phyloP scores from a whole-genome alignment of 2,888 invertebrate species.

The Thysanoteuthis rhombus region DNA sequence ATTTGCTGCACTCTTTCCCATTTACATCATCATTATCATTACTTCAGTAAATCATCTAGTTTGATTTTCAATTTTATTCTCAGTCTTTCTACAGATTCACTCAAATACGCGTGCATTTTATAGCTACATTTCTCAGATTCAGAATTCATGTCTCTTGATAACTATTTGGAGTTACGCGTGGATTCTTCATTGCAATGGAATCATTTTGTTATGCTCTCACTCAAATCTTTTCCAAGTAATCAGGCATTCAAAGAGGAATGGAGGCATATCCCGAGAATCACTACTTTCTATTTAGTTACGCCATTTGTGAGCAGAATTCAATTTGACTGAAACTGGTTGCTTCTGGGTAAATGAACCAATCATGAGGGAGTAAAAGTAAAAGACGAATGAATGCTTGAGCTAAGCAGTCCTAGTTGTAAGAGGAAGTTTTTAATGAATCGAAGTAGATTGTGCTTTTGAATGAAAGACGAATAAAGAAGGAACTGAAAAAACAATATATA shows the following conservation, averaged over 20 bases:
- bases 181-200: too few relatives aligned
- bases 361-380: neutral
- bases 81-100: too few relatives aligned
- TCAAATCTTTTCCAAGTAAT: neutral
- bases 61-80: too few relatives aligned
- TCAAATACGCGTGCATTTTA: too few relatives aligned
- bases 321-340: neutral
- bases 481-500: too few relatives aligned
- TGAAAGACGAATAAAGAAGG: neutral
- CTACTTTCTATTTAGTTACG: neutral
- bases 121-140: too few relatives aligned
- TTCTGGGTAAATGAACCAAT: neutral
- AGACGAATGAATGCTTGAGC: neutral
- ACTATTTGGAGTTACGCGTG: too few relatives aligned
- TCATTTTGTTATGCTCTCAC: neutral
- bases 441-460: neutral
- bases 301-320: neutral
- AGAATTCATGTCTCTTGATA: too few relatives aligned
- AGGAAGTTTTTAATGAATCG: neutral
- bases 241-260: neutral
- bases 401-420: neutral
- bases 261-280: neutral
- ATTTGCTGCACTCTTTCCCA: too few relatives aligned
- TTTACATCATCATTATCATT: too few relatives aligned
- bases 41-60: too few relatives aligned